Conservation (phyloP, 2,113 vertebrate genomes). For the Urocynchramus pylzowi region DNA sequence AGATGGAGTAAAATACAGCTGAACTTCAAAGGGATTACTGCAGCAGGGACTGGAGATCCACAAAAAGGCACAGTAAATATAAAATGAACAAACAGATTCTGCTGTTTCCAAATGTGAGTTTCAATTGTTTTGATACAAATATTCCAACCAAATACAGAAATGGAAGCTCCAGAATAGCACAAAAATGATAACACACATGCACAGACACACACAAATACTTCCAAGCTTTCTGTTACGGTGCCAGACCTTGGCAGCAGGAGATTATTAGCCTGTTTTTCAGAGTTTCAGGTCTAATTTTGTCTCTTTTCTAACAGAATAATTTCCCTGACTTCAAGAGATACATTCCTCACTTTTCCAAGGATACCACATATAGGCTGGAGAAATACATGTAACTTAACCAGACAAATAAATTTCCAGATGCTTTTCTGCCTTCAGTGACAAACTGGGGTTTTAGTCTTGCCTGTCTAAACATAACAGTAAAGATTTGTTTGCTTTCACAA, state of each 20-base stretch:
- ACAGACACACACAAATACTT: neutral
- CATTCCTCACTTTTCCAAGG: neutral
- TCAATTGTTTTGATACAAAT: neutral
- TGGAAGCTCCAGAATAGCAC: neutral
- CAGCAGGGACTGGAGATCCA: neutral
- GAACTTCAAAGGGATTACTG: neutral
- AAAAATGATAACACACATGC: neutral
- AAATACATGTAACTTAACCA: neutral
- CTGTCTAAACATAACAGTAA: neutral
- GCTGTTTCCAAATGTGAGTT: neutral
- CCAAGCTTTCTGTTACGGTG: neutral
- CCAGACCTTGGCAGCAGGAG: neutral
- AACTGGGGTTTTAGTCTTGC: neutral
- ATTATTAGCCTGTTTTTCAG: neutral
- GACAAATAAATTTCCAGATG: neutral
- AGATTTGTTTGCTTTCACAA: neutral
- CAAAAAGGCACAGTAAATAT: neutral
- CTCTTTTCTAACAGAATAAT: neutral
- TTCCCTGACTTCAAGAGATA: neutral
- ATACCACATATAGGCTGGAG: neutral
- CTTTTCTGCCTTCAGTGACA: neutral
- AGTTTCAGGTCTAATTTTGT: neutral
- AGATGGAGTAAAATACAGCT: neutral
- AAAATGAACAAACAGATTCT: neutral
- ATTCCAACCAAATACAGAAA: neutral